A percentile compares a stretch with the other conserved stretches of the same genome.
Conservation (phyloP, 2,113 vertebrate genomes). For the Peromyscus polionotus region DNA sequence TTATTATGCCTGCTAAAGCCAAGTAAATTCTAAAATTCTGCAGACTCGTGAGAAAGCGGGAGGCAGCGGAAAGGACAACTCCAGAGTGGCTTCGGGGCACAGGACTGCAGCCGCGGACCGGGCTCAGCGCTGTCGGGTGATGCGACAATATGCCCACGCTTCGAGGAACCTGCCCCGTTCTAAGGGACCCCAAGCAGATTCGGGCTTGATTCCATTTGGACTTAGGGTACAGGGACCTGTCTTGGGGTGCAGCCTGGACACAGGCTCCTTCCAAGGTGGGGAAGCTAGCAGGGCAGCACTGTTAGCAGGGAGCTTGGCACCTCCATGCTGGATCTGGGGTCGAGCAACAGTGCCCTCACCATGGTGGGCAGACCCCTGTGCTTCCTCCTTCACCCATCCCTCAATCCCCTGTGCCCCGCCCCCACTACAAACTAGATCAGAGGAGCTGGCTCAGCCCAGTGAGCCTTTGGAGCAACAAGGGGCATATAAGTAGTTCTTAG, state of each 20-base stretch:
- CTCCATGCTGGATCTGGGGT: neutral
- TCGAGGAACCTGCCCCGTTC: neutral
- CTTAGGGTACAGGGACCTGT: neutral
- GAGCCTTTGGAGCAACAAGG: neutral
- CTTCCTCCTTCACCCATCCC: neutral
- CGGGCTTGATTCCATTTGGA: neutral
- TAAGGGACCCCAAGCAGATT: neutral
- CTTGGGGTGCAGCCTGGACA: neutral
- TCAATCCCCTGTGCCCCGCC: neutral
- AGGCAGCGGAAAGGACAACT: neutral
- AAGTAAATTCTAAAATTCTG: constrained; percentile 43
- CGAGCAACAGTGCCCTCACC: neutral
- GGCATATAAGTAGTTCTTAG: rapidly evolving
- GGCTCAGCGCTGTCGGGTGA: neutral
- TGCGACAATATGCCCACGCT: rapidly evolving
- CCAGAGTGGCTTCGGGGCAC: neutral
- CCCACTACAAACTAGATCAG: neutral
- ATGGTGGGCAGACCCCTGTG: neutral
- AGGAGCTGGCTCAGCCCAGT: neutral
- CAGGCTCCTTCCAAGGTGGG: neutral
- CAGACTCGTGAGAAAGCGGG: constrained; percentile 7
- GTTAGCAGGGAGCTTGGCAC: neutral
- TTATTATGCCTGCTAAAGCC: neutral
- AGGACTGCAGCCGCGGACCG: neutral
- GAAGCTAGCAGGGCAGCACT: neutral